Percentiles rank a stretch among this genome's conserved stretches.
phyloP scores from a whole-genome alignment of 2,888 invertebrate species.

The Melipona bicolor region DNA sequence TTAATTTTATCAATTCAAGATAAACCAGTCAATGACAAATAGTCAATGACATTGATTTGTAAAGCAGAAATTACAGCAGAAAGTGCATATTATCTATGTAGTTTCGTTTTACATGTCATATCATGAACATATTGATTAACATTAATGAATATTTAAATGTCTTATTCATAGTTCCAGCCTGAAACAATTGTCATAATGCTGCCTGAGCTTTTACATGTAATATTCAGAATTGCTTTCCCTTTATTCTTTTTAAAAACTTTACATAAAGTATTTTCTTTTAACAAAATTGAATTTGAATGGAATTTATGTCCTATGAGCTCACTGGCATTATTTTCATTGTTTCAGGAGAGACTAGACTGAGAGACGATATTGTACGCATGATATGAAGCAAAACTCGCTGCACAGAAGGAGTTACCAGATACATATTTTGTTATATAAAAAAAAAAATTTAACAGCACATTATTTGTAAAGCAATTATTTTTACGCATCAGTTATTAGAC shows the following conservation, averaged over 20 bases:
- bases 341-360: slow-evolving; percentile 85
- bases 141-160: slow-evolving; percentile 56
- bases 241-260: slow-evolving; percentile 63
- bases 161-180: slow-evolving; percentile 78
- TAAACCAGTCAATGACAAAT: neutral
- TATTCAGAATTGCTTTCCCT: slow-evolving; percentile 71
- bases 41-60: slow-evolving; percentile 3
- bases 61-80: neutral
- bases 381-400: slow-evolving; percentile 66
- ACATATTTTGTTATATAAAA: slow-evolving; percentile 58
- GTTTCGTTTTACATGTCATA: slow-evolving; percentile 38
- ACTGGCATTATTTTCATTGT: slow-evolving; percentile 85
- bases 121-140: slow-evolving; percentile 17
- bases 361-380: slow-evolving; percentile 71
- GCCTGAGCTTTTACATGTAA: slow-evolving; percentile 80
- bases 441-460: slow-evolving; percentile 37
- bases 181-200: slow-evolving; percentile 84
- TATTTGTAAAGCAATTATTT: slow-evolving; percentile 39
- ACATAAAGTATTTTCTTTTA: slow-evolving; percentile 64
- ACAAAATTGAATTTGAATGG: slow-evolving; percentile 61
- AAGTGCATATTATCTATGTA: slow-evolving; percentile 34
- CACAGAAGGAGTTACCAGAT: slow-evolving; percentile 66
- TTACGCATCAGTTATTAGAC: slow-evolving; percentile 13
- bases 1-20: slow-evolving; percentile 5
- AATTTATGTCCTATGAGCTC: slow-evolving; percentile 75